Percentiles rank a stretch among this genome's conserved stretches.
phyloP scores from a whole-genome alignment of 2,888 invertebrate genomes.

The Listrodromus nycthemerus region DNA sequence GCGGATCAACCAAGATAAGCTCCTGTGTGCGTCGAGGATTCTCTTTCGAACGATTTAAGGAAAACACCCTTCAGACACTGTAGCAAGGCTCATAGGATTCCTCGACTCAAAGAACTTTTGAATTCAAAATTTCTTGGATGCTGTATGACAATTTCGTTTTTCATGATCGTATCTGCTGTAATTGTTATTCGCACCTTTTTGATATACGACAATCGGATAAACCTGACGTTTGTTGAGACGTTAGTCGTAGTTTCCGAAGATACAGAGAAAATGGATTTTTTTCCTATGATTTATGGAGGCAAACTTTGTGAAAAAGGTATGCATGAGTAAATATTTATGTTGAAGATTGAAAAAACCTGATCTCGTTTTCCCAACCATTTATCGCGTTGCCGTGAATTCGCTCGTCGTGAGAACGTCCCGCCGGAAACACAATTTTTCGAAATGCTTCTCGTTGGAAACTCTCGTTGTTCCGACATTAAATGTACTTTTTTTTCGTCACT shows the following conservation, averaged over 20 bases:
- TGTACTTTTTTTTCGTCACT: slow-evolving; percentile 23
- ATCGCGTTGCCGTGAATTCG: slow-evolving; percentile 56
- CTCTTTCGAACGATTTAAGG: slow-evolving; percentile 74
- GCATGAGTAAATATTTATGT: background rate
- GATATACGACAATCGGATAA: no score
- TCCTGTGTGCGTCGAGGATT: slow-evolving; percentile 68
- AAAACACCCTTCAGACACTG: slow-evolving; percentile 51
- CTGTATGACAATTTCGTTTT: background rate
- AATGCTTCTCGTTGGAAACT: slow-evolving; percentile 58
- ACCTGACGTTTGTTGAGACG: background rate
- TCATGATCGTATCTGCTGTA: background rate
- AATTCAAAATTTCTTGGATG: background rate
- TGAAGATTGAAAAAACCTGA: slow-evolving; percentile 18
- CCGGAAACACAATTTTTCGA: slow-evolving; percentile 42
- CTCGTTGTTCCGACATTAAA: slow-evolving; percentile 22
- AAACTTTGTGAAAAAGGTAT: background rate
- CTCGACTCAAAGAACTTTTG: background rate
- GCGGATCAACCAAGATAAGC: slow-evolving; percentile 68
- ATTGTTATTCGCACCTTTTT: background rate
- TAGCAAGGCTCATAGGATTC: slow-evolving; percentile 11
- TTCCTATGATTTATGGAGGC: background rate
- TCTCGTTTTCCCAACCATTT: slow-evolving; percentile 41
- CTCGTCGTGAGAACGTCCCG: slow-evolving; percentile 68
- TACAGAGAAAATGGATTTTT: background rate
- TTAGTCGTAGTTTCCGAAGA: background rate